Evolutionary conservation across 2,113 vertebrate genomes (phyloP), one percentile per base, ranked within the genome.

Genomic region (Sinocyclocheilus maitianheensis): DNA sequence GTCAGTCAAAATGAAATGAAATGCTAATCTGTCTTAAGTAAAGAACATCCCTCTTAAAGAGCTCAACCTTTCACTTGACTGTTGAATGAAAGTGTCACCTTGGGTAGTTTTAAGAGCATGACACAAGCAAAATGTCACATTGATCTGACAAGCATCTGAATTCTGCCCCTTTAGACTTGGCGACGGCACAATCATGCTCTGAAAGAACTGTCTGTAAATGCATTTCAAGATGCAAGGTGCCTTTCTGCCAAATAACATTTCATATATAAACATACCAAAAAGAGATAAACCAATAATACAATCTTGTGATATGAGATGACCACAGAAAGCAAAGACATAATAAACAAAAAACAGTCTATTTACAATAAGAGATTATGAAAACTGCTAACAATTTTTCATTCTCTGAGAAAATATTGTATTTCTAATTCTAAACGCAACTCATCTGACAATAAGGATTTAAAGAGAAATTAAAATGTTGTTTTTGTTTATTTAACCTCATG

Each of bases 161-260:
- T 40, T 74, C 18, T 84, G 89, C 84, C 84, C 84, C 84, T 89
- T 86, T 22, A 76, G n/a, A 55, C 34, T 30, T 60, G 43, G 63
- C 81, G 84, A 55, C 10, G 2, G 9, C 43, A 77, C 37, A 34
- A 22, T 55, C 55, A 65, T 58, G 34, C 65, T 80, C 40, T 26
- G 43, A 37, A 46, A 74, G 43, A 78, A 83, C 46, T 40, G 40
- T 3, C 6, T 20, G 2, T 60, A 60, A 60, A 60, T 58, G 55
- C 55, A 58, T 60, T 58, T 58, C 55, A 58, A n/a, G 22, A 14
- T 67, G 22, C 62, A 69, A 69, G 65, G 26, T 30, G 26, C 5
- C 65, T 34, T 69, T 4, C 5, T 69, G 67, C 26, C 63, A 30
- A 30, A 30, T 67, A 67, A 26, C n/a, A 26, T 46, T 46, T 46